Base-by-base conservation (phyloP, 2,888 invertebrate genomes). In the Tethea ocularis region DNA sequence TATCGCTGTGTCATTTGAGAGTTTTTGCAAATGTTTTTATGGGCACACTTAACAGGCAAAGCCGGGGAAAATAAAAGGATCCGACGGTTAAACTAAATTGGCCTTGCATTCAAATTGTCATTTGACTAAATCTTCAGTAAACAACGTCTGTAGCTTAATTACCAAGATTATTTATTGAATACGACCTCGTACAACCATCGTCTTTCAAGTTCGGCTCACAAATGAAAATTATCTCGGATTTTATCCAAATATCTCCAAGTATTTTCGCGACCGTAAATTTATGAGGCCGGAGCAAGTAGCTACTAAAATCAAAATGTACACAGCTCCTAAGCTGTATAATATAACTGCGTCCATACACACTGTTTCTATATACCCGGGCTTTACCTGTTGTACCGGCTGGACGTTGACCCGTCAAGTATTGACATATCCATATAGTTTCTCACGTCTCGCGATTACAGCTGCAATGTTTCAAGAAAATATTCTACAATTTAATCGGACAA, bases 341-440 rank as follows among this genome's bases (percentile, higher is more conserved):
- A 61, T 62, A 66, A 67, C 72, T 72, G 70, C 70, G 68, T 68
- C 68, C 68, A 87, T 83, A 76, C 38, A 38, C 38, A n/a, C 38
- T 38, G 38, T 38, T 38, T 38, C 38, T 38, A 38, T 80, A 80
- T 81, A 76, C 80, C 46, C 82, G 77, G 79, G 76, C 77, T 80
- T 72, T 87, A 88, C 89, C 86, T 86, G 89, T 87, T 82, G 84
- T 83, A 75, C 71, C 66, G 82, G 72, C 82, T 90, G 93, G 93
- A 82, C 92, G 82, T 90, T 92, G 92, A 93, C 91, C 92, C 87
- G 84, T 87, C 88, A 88, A 87, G 89, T 92, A 92, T 92, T 92
- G 92, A 93, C 92, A 91, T 91, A 89, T 93, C 89, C 87, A 89
- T 91, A 91, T 88, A 90, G 88, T 91, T 91, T 91, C 92, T 89